phyloP scores from a whole-genome alignment of 2,888 invertebrate species.

The Trisateles emortualis region DNA sequence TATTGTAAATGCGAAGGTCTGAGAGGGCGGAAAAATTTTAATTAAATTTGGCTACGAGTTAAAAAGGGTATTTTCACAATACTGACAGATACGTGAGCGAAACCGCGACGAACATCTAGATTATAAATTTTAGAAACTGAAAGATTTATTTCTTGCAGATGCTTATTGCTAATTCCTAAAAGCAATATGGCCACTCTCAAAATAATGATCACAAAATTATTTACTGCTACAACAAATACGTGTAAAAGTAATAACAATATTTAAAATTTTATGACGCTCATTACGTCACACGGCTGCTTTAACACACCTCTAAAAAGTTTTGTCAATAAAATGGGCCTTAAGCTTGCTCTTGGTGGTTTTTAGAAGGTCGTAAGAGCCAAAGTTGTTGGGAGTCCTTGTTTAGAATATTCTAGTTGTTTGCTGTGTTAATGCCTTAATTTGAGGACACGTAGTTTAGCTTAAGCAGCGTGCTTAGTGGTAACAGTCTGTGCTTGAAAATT shows the following conservation, averaged over 20 bases:
- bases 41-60: too few species aligned
- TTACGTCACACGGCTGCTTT: slow-evolving; percentile 19
- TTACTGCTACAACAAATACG: slow-evolving; percentile 1
- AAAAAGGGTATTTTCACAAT: too few species aligned
- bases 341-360: slow-evolving; percentile 7
- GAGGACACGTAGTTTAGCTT: slow-evolving; percentile 12
- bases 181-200: background rate
- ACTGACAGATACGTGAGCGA: too few species aligned
- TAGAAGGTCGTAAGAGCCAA: slow-evolving; percentile 11
- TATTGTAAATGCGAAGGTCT: too few species aligned
- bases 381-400: slow-evolving; percentile 17
- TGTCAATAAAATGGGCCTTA: slow-evolving; percentile 17
- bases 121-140: too few species aligned
- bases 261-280: slow-evolving; percentile 15
- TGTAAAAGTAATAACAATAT: slow-evolving; percentile 12
- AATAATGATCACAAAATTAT: background rate
- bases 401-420: slow-evolving; percentile 11
- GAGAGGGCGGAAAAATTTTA: too few species aligned
- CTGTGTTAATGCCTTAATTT: slow-evolving; percentile 16
- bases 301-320: slow-evolving; percentile 22
- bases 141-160: too few species aligned
- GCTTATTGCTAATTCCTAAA: too few species aligned
- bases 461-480: slow-evolving; percentile 13
- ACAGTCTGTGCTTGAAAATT: slow-evolving; percentile 6
- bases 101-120: too few species aligned